Percentiles rank a stretch among this genome's conserved stretches.
These are phyloP conservation scores for Trididemnum clinides DNA, from an alignment of 23 tunicate genomes.

Conservation along the genomic window DNA sequence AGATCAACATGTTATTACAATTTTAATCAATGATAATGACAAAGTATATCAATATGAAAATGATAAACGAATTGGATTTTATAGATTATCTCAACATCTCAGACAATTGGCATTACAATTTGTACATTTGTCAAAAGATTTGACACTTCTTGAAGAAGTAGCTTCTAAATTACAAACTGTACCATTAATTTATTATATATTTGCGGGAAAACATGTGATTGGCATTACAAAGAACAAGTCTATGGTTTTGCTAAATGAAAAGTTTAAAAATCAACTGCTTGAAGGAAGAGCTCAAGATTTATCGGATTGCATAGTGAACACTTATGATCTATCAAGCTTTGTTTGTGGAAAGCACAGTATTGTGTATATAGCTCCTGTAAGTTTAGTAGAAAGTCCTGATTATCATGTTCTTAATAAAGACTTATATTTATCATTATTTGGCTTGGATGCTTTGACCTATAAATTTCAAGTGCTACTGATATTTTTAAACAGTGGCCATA, in stretches of 20 bases:
- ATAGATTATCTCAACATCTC: neutral
- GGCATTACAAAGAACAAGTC: neutral
- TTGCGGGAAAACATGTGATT: constrained; percentile 11
- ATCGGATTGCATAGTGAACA: neutral
- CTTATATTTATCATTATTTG: neutral
- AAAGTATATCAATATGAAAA: neutral
- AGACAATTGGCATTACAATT: neutral
- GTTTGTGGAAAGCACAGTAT: neutral
- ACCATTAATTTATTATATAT: neutral
- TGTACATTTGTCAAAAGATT: neutral
- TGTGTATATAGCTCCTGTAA: neutral
- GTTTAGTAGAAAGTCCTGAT: neutral
- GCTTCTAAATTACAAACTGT: neutral
- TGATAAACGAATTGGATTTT: neutral
- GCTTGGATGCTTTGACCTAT: neutral
- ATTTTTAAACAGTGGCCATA: neutral
- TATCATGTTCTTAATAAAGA: neutral
- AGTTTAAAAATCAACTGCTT: neutral
- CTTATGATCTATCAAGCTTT: neutral
- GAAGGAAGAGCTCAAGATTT: neutral
- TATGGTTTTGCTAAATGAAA: neutral
- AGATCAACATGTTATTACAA: neutral
- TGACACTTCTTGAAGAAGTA: neutral
- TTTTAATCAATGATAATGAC: neutral
- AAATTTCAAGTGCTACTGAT: neutral